phyloP scores from a whole-genome alignment of 1,140 invertebrate species.

The Drosophila teissieri region DNA sequence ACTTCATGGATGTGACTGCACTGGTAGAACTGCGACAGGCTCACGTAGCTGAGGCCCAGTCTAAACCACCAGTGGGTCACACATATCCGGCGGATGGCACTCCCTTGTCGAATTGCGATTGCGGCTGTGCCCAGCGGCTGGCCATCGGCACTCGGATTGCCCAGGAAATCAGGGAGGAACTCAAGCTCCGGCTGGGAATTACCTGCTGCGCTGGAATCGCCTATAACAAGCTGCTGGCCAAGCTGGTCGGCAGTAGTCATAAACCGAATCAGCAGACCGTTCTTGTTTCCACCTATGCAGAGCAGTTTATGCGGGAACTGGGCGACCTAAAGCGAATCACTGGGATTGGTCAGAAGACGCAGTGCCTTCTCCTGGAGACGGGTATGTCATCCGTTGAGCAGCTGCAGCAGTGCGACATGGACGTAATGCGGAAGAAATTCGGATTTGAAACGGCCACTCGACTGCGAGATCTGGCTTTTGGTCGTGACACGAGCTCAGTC shows the following conservation, averaged over 20 bases:
- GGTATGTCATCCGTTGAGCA: slow-evolving; percentile 88
- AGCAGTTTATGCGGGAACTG: slow-evolving; percentile 88
- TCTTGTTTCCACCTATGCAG: slow-evolving; percentile 88
- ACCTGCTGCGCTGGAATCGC: slow-evolving; percentile 93
- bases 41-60: slow-evolving; percentile 62
- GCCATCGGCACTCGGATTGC: slow-evolving; percentile 89
- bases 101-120: slow-evolving; percentile 87
- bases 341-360: slow-evolving; percentile 89
- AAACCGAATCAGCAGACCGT: slow-evolving; percentile 93
- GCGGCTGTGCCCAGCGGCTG: slow-evolving; percentile 89
- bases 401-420: slow-evolving; percentile 87
- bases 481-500: slow-evolving; percentile 89
- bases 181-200: slow-evolving; percentile 88
- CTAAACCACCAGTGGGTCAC: slow-evolving; percentile 85
- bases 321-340: slow-evolving; percentile 88
- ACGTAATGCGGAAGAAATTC: slow-evolving; percentile 87
- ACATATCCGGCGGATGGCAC: slow-evolving; percentile 85
- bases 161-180: slow-evolving; percentile 88
- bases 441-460: slow-evolving; percentile 88
- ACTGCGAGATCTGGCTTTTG: slow-evolving; percentile 89
- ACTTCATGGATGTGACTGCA: slow-evolving; percentile 90
- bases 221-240: slow-evolving; percentile 93
- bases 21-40: slow-evolving; percentile 86
- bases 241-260: slow-evolving; percentile 89
- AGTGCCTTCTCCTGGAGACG: slow-evolving; percentile 87